Evolutionary conservation across 2,113 vertebrate species (phyloP).

Genomic region (Rhinogobius similis): DNA sequence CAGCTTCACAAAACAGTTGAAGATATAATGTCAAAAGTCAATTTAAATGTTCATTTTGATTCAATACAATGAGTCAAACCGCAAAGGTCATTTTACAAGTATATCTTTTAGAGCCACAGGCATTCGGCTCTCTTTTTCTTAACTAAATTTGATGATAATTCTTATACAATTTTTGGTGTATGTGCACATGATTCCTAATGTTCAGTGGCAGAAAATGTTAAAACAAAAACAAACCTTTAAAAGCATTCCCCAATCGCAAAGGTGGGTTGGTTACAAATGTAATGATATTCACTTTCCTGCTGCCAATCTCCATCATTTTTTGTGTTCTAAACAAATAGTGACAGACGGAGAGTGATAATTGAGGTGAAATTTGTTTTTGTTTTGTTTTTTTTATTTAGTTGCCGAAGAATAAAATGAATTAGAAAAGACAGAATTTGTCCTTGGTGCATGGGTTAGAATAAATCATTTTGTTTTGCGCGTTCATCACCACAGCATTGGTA

Average conservation of each 20-base stretch:
- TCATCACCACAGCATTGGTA: neutral
- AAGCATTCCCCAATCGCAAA: no score
- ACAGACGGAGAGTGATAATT: neutral
- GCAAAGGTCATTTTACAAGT: neutral
- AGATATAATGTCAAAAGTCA: neutral
- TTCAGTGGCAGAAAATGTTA: neutral
- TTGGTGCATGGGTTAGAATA: no score
- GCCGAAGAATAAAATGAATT: neutral
- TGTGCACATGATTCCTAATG: neutral
- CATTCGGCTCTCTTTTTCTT: neutral
- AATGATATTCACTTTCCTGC: neutral
- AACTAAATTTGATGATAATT: neutral
- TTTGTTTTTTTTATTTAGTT: neutral
- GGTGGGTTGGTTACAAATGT: neutral
- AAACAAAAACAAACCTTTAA: no score
- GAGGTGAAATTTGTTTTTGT: neutral
- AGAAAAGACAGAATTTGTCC: neutral
- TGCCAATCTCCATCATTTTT: neutral
- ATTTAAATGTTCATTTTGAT: neutral
- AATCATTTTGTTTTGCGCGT: no score
- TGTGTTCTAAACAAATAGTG: neutral
- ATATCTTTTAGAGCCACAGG: neutral
- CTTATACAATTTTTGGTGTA: neutral
- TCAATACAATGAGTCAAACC: neutral
- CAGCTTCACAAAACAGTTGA: neutral